phyloP scores from a whole-genome alignment of 2,797 vertebrate species.

The Staurois parvus region DNA sequence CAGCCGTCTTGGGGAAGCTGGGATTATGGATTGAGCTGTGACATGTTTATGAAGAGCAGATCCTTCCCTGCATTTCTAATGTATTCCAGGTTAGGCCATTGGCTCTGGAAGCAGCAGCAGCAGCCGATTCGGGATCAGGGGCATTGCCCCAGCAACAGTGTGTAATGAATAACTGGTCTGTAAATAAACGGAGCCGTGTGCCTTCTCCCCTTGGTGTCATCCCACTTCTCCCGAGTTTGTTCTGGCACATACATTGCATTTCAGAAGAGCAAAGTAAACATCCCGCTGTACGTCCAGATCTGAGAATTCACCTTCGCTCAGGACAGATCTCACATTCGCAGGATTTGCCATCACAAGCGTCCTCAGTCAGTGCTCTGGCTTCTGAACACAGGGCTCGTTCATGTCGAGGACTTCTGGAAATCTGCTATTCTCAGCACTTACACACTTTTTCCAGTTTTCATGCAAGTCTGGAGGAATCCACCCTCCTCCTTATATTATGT shows the following conservation, averaged over 20 bases:
- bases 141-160: constrained; percentile 24
- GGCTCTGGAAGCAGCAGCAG: background rate
- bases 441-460: constrained; percentile 28
- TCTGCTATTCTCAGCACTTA: constrained; percentile 12
- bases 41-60: too few relatives aligned
- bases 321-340: background rate
- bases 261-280: constrained; percentile 39
- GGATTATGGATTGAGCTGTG: too few relatives aligned
- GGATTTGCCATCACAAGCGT: background rate
- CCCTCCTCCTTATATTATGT: constrained; percentile 18
- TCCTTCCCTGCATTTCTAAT: too few relatives aligned
- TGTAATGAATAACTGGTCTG: constrained; percentile 50
- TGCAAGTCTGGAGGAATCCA: constrained; percentile 14
- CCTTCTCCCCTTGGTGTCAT: constrained; percentile 1
- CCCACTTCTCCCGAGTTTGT: constrained; percentile 14
- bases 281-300: background rate
- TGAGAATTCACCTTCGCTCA: background rate
- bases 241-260: constrained; percentile 21
- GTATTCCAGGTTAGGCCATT: too few relatives aligned
- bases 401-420: constrained; percentile 4
- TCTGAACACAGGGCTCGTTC: constrained; percentile 36
- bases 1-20: too few relatives aligned
- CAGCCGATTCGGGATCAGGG: constrained; percentile 22
- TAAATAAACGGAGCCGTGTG: constrained; percentile 30
- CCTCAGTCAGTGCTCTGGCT: constrained; percentile 18